Base-by-base conservation (phyloP, 2,797 vertebrate species). In the Dromococcyx pavoninus region DNA sequence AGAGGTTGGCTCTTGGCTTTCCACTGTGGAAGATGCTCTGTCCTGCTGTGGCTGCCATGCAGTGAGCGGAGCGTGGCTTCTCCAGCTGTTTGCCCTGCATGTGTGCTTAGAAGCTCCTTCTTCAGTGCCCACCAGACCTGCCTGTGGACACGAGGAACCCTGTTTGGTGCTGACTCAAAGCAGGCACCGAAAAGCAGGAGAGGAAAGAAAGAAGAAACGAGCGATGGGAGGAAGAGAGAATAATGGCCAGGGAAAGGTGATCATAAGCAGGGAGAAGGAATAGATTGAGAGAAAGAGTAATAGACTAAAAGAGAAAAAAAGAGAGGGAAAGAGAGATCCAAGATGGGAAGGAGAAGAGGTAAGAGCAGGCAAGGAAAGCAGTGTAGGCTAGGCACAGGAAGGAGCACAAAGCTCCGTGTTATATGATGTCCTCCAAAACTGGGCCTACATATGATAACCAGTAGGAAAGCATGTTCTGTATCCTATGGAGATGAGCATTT, bases 1-100 rank as follows among this genome's bases (percentile, higher is more conserved):
- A 53, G 70, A 71, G 16, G 17, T 44, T 44, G 14, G 8, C 19
- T 75, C 15, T 57, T 44, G 33, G 17, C 35, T 72, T 65, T 18
- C 3, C 2, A 50, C 23, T 0, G 0, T 53, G 62, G 66, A 67
- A 91, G 57, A 35, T 0, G 0, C 11, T 71, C 27, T 60, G 41
- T n/a, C 30, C 50, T 17, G 16, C 61, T 7, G 3, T 2, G 28
- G 48, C 28, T 80, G 51, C 43, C 19, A 17, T 7, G 46, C 1
- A 5, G 44, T 7, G 7, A 53, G 4, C 1, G 3, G 9, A 72
- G 6, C 0, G 4, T 5, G 27, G 11, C n/a, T n/a, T 33, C 19
- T 60, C 27, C 54, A 28, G 58, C 30, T 32, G 13, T 9, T 27
- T 44, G n/a, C 7, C 37, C 15, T 8, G 4, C 15, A 17, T 0